A percentile compares a stretch with the other conserved stretches of the same genome.
Conservation (phyloP, 2,797 vertebrate species). For the Sternarchorhynchus goeldii region DNA sequence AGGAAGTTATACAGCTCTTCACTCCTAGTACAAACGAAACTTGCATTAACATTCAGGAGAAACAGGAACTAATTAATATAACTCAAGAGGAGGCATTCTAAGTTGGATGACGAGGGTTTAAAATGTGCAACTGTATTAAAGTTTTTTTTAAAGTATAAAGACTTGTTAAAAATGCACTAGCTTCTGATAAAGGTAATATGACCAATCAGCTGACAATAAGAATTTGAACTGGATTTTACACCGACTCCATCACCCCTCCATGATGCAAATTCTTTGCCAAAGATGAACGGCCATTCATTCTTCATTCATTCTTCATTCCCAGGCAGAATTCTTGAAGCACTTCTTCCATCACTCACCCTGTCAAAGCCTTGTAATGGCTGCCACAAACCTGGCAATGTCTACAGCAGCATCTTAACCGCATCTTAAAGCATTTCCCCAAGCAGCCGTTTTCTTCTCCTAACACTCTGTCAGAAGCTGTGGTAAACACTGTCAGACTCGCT, state of each 20-base stretch:
- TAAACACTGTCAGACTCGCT: slow-evolving; percentile 78
- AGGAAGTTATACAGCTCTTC: slow-evolving; percentile 88
- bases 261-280: slow-evolving; percentile 30
- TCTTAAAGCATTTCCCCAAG: slow-evolving; percentile 64
- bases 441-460: slow-evolving; percentile 65
- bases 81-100: background rate
- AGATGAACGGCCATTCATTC: slow-evolving; percentile 5
- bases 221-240: background rate
- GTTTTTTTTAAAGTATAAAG: background rate
- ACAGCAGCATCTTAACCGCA: slow-evolving; percentile 74
- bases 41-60: no score
- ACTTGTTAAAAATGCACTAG: no score
- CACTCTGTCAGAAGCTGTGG: slow-evolving; percentile 74
- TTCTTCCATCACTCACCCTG: slow-evolving; percentile 53
- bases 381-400: slow-evolving; percentile 59
- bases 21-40: slow-evolving; percentile 65
- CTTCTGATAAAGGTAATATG: no score
- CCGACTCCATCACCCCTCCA: background rate
- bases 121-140: no score
- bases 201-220: background rate
- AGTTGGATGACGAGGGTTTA: no score
- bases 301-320: slow-evolving; percentile 11
- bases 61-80: background rate
- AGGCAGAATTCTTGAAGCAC: slow-evolving; percentile 58
- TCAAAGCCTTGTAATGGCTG: slow-evolving; percentile 55